Base-by-base conservation (phyloP, 2,888 invertebrate species). In the Osmoderma eremita region DNA sequence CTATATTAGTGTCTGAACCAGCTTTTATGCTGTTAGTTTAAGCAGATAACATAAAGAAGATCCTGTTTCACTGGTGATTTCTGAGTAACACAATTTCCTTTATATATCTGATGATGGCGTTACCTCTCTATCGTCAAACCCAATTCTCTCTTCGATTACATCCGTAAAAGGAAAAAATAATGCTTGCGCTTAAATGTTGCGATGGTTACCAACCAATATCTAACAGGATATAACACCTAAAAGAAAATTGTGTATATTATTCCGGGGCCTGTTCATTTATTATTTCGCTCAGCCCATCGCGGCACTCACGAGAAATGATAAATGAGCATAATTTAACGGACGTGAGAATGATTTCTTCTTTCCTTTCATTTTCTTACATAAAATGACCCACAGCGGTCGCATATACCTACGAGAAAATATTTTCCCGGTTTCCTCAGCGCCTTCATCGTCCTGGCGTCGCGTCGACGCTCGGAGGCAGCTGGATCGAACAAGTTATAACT, bases 341-440 rank as follows among this genome's bases (percentile, higher is more conserved):
- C 58, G 58, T 30, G 58, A 45, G 30, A 48, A 61, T 45, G 58
- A 61, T 61, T 54, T 45, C 58, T 54, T 45, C 58, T 30, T 61
- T 61, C 45, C 58, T 61, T 61, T 61, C 36, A 48, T 61, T 61
- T 45, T 42, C 36, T 61, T 61, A 61, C 48, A 38, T 53, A 39
- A 53, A 53, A 38, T 53, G 38, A 18, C 45, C 42, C 15, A 24
- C 15, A 18, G 8, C 18, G 15, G 15, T 17, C 1, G 45, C 20
- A 18, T 10, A 48, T 30, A 48, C 0, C n/a, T 13, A 8, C 10
- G 18, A 24, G 17, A 30, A 18, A 61, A 61, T 61, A 61, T 45
- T 36, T 45, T 24, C 53, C 3, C 49, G n/a, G 49, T 18, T 38
- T 38, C 24, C 22, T 58, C 42, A 12, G 30, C 5, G 10, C 10